phyloP scores from a whole-genome alignment of 1,140 invertebrate species.

The Nomia melanderi region DNA sequence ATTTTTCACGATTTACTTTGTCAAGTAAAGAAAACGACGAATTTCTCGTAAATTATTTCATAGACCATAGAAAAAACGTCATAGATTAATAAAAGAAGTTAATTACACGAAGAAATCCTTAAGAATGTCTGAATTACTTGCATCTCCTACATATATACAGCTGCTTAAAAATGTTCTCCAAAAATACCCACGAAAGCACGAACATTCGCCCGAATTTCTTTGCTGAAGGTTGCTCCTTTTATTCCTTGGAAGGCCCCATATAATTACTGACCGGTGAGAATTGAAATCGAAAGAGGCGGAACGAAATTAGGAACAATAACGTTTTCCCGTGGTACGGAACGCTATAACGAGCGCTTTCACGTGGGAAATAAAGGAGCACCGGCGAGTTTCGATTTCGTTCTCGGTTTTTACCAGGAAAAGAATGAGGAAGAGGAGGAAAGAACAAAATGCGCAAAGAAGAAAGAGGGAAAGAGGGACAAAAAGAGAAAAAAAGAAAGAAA shows the following conservation, averaged over 20 bases:
- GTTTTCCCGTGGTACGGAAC: conserved; percentile 43
- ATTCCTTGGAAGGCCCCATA: neutral
- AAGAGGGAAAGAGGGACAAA: neutral
- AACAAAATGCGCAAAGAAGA: conserved; percentile 25
- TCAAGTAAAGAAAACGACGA: too few relatives aligned
- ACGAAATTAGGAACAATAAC: conserved; percentile 62
- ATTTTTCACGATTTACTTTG: too few relatives aligned
- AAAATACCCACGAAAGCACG: too few relatives aligned
- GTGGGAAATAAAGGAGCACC: conserved; percentile 48
- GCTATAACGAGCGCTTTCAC: conserved; percentile 54
- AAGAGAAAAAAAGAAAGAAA: conserved; percentile 9
- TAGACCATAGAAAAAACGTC: too few relatives aligned
- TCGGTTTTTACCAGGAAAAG: conserved; percentile 12
- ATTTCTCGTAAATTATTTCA: too few relatives aligned
- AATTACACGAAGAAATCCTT: too few relatives aligned
- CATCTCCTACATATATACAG: too few relatives aligned
- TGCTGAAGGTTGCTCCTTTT: too few relatives aligned
- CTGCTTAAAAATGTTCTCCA: too few relatives aligned
- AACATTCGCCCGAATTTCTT: too few relatives aligned
- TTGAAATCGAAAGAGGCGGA: conserved; percentile 49
- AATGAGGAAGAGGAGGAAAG: neutral
- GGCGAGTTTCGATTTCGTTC: conserved; percentile 44
- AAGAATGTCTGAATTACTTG: too few relatives aligned
- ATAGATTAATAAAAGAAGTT: too few relatives aligned
- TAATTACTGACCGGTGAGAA: conserved; percentile 46